These are phyloP conservation scores for Rugalucina vietnamica DNA, from an alignment of 2,888 invertebrate species.

Conservation along the genomic window DNA sequence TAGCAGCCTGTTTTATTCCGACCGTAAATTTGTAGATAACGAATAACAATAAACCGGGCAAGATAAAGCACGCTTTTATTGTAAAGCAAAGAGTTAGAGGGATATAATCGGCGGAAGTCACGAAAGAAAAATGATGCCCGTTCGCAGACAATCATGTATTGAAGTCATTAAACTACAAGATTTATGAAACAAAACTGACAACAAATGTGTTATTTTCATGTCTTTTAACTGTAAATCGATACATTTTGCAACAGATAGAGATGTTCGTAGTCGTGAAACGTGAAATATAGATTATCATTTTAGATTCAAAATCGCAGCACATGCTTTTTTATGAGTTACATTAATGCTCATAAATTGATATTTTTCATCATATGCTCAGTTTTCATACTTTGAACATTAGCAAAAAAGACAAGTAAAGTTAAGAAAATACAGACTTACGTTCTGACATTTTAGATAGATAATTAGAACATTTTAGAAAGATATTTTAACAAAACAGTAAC, in stretches of 20 bases:
- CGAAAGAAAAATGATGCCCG: conserved; percentile 7
- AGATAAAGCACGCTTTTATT: conserved; percentile 7
- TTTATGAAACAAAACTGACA: conserved; percentile 7
- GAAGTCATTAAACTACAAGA: neutral
- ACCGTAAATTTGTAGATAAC: neutral
- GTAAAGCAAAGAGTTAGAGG: neutral
- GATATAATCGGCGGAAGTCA: conserved; percentile 5
- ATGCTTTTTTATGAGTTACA: no score
- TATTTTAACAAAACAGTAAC: no score
- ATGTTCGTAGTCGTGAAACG: neutral
- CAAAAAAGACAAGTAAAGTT: no score
- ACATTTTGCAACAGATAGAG: neutral
- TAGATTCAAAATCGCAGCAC: neutral
- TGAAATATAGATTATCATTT: neutral
- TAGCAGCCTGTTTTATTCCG: neutral
- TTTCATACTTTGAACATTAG: no score
- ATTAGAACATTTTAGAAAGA: no score
- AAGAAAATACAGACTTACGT: no score
- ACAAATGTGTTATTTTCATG: conserved; percentile 12
- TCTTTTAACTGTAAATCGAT: neutral
- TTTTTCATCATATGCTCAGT: no score
- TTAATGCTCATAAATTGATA: no score
- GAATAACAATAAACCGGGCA: conserved; percentile 5
- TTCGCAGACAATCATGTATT: conserved; percentile 5
- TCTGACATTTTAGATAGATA: no score